These are phyloP conservation scores for Sarcophilus harrisii DNA, from an alignment of 2,797 vertebrate genomes.

Conservation along the genomic window DNA sequence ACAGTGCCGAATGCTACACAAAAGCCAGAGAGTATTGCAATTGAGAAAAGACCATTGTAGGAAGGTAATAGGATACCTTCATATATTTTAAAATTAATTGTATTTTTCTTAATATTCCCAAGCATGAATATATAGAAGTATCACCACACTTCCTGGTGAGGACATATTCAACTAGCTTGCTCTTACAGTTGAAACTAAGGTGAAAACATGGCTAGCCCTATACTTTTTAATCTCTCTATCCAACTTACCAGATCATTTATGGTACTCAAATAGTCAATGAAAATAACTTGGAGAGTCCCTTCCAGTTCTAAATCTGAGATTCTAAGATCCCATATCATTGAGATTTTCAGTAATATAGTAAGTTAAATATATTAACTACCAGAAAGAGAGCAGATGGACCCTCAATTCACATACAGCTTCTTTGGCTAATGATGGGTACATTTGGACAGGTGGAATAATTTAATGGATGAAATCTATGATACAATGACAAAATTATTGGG, in stretches of 20 bases:
- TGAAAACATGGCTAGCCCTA: background rate
- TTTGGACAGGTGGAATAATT: slow-evolving; percentile 1
- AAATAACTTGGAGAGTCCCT: background rate
- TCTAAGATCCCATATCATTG: background rate
- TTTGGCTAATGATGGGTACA: background rate
- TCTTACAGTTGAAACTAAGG: background rate
- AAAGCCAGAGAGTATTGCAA: background rate
- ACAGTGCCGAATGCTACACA: background rate
- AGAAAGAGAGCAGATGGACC: background rate
- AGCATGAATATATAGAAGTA: background rate
- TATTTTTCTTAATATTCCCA: background rate
- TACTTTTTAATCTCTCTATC: background rate
- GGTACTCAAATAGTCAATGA: background rate
- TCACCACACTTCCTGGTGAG: background rate
- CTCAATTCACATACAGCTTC: background rate
- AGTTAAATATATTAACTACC: background rate
- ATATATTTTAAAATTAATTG: background rate
- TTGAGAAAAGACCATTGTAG: background rate
- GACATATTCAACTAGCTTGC: background rate
- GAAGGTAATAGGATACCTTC: background rate
- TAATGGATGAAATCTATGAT: background rate
- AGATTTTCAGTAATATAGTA: background rate
- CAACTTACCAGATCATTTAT: background rate
- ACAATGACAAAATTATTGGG: background rate
- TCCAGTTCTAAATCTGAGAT: background rate